phyloP scores from a whole-genome alignment of 2,113 vertebrate genomes.

The Myiozetetes cayanensis region DNA sequence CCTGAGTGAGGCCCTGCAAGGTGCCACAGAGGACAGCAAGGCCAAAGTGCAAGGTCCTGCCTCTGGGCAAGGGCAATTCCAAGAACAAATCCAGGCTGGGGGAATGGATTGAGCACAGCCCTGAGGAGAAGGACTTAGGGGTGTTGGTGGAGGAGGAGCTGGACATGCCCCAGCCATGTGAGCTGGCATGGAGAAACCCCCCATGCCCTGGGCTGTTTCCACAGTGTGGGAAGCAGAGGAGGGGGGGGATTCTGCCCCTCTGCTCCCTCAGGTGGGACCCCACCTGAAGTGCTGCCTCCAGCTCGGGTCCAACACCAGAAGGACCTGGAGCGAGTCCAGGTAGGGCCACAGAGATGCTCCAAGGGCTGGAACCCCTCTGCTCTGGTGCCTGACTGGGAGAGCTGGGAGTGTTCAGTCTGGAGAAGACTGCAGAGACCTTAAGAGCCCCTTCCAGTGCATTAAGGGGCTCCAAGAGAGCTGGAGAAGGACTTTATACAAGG shows the following conservation, averaged over 20 bases:
- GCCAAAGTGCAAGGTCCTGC: neutral
- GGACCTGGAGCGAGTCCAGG: neutral
- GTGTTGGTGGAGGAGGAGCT: neutral
- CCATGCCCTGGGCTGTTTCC: fast-evolving
- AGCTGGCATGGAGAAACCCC: neutral
- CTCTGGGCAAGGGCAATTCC: neutral
- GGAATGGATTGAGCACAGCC: neutral
- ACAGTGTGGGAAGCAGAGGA: neutral
- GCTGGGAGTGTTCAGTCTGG: neutral
- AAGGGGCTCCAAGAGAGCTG: neutral
- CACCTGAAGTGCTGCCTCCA: neutral
- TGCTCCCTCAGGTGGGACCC: neutral
- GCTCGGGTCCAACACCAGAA: neutral
- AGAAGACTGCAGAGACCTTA: neutral
- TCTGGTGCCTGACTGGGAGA: neutral
- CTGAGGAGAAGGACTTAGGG: neutral
- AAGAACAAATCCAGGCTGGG: neutral
- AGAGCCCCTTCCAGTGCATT: fast-evolving
- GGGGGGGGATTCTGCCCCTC: neutral
- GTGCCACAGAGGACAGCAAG: neutral
- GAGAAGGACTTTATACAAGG: neutral
- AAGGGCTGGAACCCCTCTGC: neutral
- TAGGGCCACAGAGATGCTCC: fast-evolving
- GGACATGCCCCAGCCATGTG: fast-evolving
- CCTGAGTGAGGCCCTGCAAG: neutral